Percentiles rank a stretch among this genome's conserved stretches.
Conservation (phyloP, 1,140 invertebrate genomes). For the Meloidogyne floridensis region DNA sequence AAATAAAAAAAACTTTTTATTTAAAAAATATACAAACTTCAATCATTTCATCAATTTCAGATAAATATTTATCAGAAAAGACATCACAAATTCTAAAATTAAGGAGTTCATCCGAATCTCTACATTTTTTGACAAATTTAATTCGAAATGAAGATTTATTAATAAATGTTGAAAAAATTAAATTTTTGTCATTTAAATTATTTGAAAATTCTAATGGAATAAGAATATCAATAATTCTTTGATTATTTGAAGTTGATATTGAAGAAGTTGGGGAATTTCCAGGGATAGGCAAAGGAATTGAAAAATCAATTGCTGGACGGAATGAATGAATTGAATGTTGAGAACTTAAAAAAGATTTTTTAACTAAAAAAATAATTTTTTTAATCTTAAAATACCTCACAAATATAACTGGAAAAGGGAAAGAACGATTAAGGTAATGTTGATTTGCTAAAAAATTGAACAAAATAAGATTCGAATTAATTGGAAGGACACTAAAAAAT, state of each 20-base stretch:
- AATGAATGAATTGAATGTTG: conserved; percentile 24
- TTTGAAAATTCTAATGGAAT: not conserved
- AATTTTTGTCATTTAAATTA: not conserved
- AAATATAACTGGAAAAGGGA: conserved; percentile 20
- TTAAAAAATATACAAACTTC: not conserved
- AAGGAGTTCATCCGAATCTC: conserved; percentile 2
- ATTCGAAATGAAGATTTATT: not conserved
- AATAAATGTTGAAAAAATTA: not conserved
- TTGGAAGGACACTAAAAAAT: conserved; percentile 2
- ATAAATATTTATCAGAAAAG: not conserved
- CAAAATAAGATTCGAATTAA: conserved; percentile 24
- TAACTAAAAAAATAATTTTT: not conserved
- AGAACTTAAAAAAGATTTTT: not conserved
- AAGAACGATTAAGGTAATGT: not conserved
- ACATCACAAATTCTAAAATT: conserved; percentile 9
- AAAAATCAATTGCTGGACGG: conserved; percentile 20
- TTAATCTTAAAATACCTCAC: not conserved
- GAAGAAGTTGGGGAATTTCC: not conserved
- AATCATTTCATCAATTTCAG: not conserved
- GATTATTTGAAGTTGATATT: not conserved
- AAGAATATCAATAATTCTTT: not conserved
- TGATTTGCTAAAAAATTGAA: conserved; percentile 18
- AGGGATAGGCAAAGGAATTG: conserved; percentile 4
- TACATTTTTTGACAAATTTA: conserved; percentile 18
- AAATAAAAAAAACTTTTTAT: not conserved